Evolutionary conservation across 2,888 invertebrate species (phyloP).

Genomic region (Drosophila hawaiiensis): DNA sequence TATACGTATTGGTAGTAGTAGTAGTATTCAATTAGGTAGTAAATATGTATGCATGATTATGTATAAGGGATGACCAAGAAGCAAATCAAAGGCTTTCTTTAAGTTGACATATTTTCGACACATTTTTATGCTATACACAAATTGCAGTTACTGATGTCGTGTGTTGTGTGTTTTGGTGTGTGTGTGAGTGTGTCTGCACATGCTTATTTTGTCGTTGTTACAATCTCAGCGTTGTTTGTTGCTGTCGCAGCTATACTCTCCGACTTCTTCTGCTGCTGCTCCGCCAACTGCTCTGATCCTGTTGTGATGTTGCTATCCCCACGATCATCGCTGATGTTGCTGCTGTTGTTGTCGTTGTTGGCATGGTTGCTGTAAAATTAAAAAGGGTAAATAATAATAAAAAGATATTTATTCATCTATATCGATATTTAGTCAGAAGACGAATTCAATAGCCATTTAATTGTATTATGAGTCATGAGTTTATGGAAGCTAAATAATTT

Average conservation of each 20-base stretch:
- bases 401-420: neutral
- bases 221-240: slow-evolving; percentile 60
- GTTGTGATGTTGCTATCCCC: slow-evolving; percentile 47
- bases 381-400: slow-evolving; percentile 1
- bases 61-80: slow-evolving; percentile 66
- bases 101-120: slow-evolving; percentile 51
- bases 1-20: slow-evolving; percentile 37
- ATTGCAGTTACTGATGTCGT: slow-evolving; percentile 44
- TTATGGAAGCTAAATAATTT: neutral
- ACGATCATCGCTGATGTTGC: slow-evolving; percentile 43
- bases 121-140: slow-evolving; percentile 55
- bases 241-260: slow-evolving; percentile 38
- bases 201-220: slow-evolving; percentile 69
- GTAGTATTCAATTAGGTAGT: slow-evolving; percentile 52
- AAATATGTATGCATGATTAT: slow-evolving; percentile 68
- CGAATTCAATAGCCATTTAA: neutral
- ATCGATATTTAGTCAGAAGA: neutral
- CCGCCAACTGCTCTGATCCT: slow-evolving; percentile 35
- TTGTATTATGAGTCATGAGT: neutral
- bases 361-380: slow-evolving; percentile 55
- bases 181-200: slow-evolving; percentile 34
- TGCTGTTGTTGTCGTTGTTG: slow-evolving; percentile 70
- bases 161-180: slow-evolving; percentile 10
- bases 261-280: slow-evolving; percentile 45
- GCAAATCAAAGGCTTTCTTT: slow-evolving; percentile 70